Conservation (phyloP, 2,888 invertebrate species). For the Gortyna flavago region DNA sequence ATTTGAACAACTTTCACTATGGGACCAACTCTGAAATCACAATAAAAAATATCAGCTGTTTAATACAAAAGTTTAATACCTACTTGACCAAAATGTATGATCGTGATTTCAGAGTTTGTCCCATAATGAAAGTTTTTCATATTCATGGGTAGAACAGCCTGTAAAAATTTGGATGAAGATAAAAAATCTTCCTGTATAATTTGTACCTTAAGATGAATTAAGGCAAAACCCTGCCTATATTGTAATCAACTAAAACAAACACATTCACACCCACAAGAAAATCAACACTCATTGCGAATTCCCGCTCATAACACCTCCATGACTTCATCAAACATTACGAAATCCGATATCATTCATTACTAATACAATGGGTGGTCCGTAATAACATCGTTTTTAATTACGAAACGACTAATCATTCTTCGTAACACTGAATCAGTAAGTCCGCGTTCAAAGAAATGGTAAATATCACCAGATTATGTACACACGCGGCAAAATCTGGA, state of each 20-base stretch:
- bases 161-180: too few relatives aligned
- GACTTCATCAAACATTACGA: slow-evolving; percentile 37
- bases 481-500: slow-evolving; percentile 8
- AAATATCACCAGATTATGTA: not conserved
- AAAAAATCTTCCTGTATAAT: too few relatives aligned
- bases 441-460: slow-evolving; percentile 40
- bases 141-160: too few relatives aligned
- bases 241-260: slow-evolving; percentile 25
- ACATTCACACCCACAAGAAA: slow-evolving; percentile 35
- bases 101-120: too few relatives aligned
- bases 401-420: slow-evolving; percentile 62
- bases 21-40: too few relatives aligned
- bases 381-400: slow-evolving; percentile 63
- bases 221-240: not conserved
- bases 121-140: too few relatives aligned
- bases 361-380: slow-evolving; percentile 67
- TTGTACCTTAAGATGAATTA: not conserved
- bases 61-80: too few relatives aligned
- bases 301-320: slow-evolving; percentile 14
- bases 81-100: too few relatives aligned
- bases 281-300: slow-evolving; percentile 47
- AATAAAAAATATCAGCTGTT: too few relatives aligned
- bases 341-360: slow-evolving; percentile 41
- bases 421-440: slow-evolving; percentile 53
- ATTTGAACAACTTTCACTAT: too few relatives aligned